Base-by-base conservation (phyloP, 2,797 vertebrate genomes). In the Oreochromis mossambicus region DNA sequence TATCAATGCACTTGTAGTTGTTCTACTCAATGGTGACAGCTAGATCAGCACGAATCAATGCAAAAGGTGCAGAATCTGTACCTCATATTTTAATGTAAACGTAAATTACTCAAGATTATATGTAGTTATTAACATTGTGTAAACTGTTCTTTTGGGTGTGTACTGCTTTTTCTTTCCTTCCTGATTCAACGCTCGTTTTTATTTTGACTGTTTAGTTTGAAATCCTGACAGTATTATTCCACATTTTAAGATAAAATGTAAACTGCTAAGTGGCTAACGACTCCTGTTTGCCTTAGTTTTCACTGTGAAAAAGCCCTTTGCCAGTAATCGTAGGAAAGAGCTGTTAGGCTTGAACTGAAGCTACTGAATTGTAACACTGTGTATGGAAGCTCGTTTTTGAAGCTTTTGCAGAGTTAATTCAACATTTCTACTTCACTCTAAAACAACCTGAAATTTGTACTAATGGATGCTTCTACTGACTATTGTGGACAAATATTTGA, bases 1-100 rank as follows among this genome's bases (percentile, higher is more conserved):
- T 12, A 29, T 50, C 21, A 68, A 36, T 56, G 38, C 79, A 77
- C 54, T 41, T 12, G 51, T 7, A 19, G 61, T 43, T 75, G 19
- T 77, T 15, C 41, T 41, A 51, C 17, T 75, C 41, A 21, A 24
- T 41, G 63, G 14, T 8, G 34, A 86, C 58, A 81, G 81, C 63
- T 80, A 73, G 56, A 21, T 85, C 86, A 89, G 54, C 93, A 91
- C 94, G 94, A 83, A 96, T 95, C 96, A 97, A 97, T 97, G 97
- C 97, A 98, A 96, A 78, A 78, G 14, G 10, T 76, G 76, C 90
- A 95, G 90, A 91, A 96, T 85, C 93, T 79, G 82, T 81, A 81
- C 34, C 4, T 19, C 6, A 1, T 32, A 0, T 73, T n/a, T 50
- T 50, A 7, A 29, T 48, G 24, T 48, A 29, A 73, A 43, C 1